Conservation (phyloP, 2,797 vertebrate species). For the Myoxocephalus aenaeus region DNA sequence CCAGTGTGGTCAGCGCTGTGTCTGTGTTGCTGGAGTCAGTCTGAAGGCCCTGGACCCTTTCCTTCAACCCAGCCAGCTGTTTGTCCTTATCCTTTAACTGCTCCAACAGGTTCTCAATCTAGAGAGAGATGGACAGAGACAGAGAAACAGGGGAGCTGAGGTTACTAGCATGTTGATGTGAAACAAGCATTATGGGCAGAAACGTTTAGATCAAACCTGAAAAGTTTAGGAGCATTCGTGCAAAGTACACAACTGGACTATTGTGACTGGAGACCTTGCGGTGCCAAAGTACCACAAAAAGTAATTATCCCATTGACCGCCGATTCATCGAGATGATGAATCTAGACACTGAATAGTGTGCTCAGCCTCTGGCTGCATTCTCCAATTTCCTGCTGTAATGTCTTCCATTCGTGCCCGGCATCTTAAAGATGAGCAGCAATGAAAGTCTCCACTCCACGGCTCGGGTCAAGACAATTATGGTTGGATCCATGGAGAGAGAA, state of each 20-base stretch:
- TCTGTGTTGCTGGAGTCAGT: conserved; percentile 98
- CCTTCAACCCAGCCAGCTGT: conserved; percentile 93
- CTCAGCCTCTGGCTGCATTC: conserved; percentile 35
- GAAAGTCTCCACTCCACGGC: conserved; percentile 29
- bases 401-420: conserved; percentile 43
- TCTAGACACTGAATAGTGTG: conserved; percentile 29
- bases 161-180: conserved; percentile 12
- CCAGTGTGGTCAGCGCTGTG: conserved; percentile 93
- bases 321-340: conserved; percentile 42
- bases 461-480: conserved; percentile 37
- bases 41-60: conserved; percentile 95
- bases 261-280: conserved; percentile 5
- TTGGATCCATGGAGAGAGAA: conserved; percentile 6
- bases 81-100: conserved; percentile 98
- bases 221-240: conserved; percentile 14
- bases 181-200: conserved; percentile 21
- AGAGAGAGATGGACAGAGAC: conserved; percentile 45
- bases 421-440: conserved; percentile 51
- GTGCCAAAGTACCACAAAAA: conserved; percentile 4
- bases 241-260: conserved; percentile 8
- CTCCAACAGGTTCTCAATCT: conserved; percentile 93
- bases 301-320: conserved; percentile 21
- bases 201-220: conserved; percentile 14
- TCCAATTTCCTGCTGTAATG: conserved; percentile 51
- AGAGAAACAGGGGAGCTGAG: conserved; percentile 29